Evolutionary conservation across 2,797 vertebrate species (phyloP), one percentile per base, ranked within the genome.

Genomic region (Tragopan temminckii): DNA sequence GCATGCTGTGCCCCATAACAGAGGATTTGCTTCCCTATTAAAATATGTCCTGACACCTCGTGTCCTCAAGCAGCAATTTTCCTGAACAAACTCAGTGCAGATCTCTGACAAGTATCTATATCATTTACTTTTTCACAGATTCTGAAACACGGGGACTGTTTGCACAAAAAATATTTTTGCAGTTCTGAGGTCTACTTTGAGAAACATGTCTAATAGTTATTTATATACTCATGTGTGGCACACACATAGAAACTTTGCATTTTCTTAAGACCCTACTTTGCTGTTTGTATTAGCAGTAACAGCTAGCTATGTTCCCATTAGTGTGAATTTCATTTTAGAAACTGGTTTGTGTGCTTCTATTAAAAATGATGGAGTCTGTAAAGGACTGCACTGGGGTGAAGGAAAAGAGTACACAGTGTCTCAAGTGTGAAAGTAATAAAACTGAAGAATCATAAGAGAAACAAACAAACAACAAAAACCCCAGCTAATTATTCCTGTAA

Each of bases 221-320:
- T 77, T 63, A 71, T 1, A 2, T 13, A 19, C 3, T 29, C 29
- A 17, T 0, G 0, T 27, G 52, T 55, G 69, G 79, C 76, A 59
- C 6, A 48, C 5, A 45, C 18, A 38, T 5, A 74, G 12, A 89
- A 76, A 67, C 20, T 42, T 42, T 45, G 31, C 13, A 71, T 81
- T 89, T 52, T 67, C 18, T 38, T 55, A 59, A 80, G 29, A 79
- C 16, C 5, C 5, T 88, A 59, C 42, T 94, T 88, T 94, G 86
- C 43, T 79, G 78, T 52, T 94, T 90, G 36, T 48, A 64, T 76
- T 94, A 92, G 77, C 40, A 70, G 43, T 77, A 83, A 85, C n/a
- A 84, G 40, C 61, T 91, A 86, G 67, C 38, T 42, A 59, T 68
- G 67, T 52, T 27, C 18, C 29, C 70, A 55, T 74, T 63, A 77